Percentiles rank a stretch among this genome's conserved stretches.
Evolutionary conservation across 2,888 invertebrate genomes (phyloP).

Genomic region (Carabus problematicus): DNA sequence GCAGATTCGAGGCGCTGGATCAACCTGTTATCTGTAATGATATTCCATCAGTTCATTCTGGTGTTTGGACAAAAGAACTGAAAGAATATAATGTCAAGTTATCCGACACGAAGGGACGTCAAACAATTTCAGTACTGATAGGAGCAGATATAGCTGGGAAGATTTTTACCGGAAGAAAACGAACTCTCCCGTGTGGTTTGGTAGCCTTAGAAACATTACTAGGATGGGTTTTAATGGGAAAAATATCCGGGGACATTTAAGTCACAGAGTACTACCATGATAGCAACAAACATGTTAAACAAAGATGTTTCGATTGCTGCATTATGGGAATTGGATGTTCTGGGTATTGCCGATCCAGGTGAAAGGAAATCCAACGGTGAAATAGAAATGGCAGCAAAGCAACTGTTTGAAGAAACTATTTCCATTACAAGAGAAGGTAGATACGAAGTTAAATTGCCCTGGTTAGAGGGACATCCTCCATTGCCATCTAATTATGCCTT

Average conservation of each 20-base stretch:
- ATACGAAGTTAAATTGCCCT: constrained; percentile 52
- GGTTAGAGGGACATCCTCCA: constrained; percentile 51
- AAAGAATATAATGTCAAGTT: constrained; percentile 5
- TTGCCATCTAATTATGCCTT: constrained; percentile 48
- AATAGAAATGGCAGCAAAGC: constrained; percentile 45
- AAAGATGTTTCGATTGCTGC: constrained; percentile 46
- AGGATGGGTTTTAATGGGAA: constrained; percentile 50
- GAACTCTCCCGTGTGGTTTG: constrained; percentile 44
- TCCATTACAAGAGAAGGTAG: constrained; percentile 47
- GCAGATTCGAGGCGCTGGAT: constrained; percentile 18
- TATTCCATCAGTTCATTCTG: constrained; percentile 5
- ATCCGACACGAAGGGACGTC: constrained; percentile 25
- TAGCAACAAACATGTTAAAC: constrained; percentile 36
- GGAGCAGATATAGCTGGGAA: constrained; percentile 27
- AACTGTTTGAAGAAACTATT: constrained; percentile 50
- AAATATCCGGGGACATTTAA: constrained; percentile 25
- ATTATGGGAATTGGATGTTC: constrained; percentile 51
- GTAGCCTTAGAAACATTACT: constrained; percentile 48
- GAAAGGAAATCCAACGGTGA: constrained; percentile 46
- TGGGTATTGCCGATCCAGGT: constrained; percentile 51
- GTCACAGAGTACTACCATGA: constrained; percentile 42
- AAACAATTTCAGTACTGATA: constrained; percentile 17
- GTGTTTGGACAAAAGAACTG: constrained; percentile 22
- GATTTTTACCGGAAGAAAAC: constrained; percentile 23
- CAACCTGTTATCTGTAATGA: constrained; percentile 17